Percentiles rank a stretch among this genome's conserved stretches.
Conservation (phyloP, 1,140 invertebrate genomes). For the Mamestra configurata region DNA sequence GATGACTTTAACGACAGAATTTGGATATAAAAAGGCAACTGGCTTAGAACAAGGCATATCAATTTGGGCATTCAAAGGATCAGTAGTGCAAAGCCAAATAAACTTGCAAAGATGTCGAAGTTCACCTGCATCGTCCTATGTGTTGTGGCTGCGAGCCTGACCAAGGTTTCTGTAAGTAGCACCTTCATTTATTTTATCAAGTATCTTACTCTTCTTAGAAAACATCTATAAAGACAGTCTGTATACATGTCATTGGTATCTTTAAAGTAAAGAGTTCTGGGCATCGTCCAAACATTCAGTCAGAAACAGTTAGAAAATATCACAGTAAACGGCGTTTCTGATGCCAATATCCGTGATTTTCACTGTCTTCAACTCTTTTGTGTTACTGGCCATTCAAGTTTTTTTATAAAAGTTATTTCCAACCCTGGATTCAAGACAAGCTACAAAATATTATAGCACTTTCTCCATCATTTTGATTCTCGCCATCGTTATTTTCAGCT, state of each 20-base stretch:
- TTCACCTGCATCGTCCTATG: conserved; percentile 42
- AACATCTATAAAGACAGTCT: not conserved
- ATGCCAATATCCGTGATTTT: no score
- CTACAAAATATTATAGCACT: no score
- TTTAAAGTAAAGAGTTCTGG: no score
- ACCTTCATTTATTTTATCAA: not conserved
- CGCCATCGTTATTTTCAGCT: no score
- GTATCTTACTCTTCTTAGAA: not conserved
- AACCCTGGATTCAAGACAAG: no score
- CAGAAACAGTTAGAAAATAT: no score
- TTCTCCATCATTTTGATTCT: no score
- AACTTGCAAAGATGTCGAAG: conserved; percentile 39
- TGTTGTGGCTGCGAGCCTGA: conserved; percentile 45
- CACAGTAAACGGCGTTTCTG: no score
- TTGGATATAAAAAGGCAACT: conserved; percentile 38
- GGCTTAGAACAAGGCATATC: conserved; percentile 10
- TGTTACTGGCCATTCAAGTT: no score
- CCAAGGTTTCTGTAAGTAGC: conserved; percentile 43
- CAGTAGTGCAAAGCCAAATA: conserved; percentile 29
- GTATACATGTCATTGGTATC: not conserved
- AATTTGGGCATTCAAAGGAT: conserved; percentile 6
- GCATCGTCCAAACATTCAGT: no score
- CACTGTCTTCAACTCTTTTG: no score
- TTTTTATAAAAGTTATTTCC: no score
- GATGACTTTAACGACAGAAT: conserved; percentile 33